phyloP scores from a whole-genome alignment of 1,140 invertebrate genomes.

The Drosophila ficusphila region DNA sequence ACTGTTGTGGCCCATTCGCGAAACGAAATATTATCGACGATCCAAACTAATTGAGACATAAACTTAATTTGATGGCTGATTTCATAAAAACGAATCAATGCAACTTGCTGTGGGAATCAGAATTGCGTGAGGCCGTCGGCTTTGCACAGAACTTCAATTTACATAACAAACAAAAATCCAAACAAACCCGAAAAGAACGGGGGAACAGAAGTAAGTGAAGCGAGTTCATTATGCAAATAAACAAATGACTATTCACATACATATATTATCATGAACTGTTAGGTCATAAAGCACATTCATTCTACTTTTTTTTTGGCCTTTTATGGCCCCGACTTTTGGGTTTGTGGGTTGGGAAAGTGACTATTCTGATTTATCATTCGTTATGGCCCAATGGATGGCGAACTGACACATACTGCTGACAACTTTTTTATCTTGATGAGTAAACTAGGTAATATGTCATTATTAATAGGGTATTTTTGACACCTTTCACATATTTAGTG shows the following conservation, averaged over 20 bases:
- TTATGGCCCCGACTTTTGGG: background rate
- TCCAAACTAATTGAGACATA: constrained; percentile 76
- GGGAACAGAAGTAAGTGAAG: constrained; percentile 25
- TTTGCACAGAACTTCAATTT: constrained; percentile 32
- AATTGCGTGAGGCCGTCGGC: constrained; percentile 42
- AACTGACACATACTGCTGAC: background rate
- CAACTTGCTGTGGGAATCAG: constrained; percentile 32
- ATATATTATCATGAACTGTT: constrained; percentile 44
- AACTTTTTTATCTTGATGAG: background rate
- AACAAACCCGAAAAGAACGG: background rate
- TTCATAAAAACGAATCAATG: constrained; percentile 70
- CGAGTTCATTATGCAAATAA: constrained; percentile 39
- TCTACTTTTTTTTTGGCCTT: constrained; percentile 9
- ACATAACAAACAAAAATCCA: constrained; percentile 23
- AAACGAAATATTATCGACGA: constrained; percentile 58
- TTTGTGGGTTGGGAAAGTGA: constrained; percentile 9
- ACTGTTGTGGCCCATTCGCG: constrained; percentile 48
- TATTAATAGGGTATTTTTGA: background rate
- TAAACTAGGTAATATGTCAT: background rate
- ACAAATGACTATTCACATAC: constrained; percentile 35
- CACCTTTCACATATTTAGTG: background rate
- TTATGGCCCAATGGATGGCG: constrained; percentile 1
- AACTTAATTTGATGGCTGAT: constrained; percentile 63
- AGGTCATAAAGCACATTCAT: constrained; percentile 38
- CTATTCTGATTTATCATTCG: constrained; percentile 25